These are phyloP conservation scores for Erannis defoliaria DNA, from an alignment of 2,888 invertebrate species.

Conservation along the genomic window DNA sequence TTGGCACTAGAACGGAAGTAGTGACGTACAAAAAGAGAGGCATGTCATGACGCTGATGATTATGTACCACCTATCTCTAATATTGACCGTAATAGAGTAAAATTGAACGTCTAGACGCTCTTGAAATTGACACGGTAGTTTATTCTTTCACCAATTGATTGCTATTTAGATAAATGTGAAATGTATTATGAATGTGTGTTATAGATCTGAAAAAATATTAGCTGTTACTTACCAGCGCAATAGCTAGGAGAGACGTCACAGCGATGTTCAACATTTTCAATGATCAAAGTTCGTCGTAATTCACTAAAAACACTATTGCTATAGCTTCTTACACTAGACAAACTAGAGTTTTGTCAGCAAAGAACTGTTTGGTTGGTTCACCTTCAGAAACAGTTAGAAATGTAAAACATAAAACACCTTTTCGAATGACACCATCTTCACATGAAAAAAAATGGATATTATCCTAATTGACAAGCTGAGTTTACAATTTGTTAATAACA, in stretches of 20 bases:
- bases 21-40: too few species aligned
- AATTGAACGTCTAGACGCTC: conserved; percentile 77
- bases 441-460: conserved; percentile 45
- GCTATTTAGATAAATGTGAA: conserved; percentile 20
- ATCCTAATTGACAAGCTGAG: conserved; percentile 55
- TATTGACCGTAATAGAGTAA: conserved; percentile 66
- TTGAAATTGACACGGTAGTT: conserved; percentile 65
- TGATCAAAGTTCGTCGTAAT: conserved; percentile 42
- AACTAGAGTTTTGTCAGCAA: conserved; percentile 70
- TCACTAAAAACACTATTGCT: conserved; percentile 27
- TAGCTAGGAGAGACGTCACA: conserved; percentile 51
- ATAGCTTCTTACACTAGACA: conserved; percentile 72
- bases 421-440: conserved; percentile 60
- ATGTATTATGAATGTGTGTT: not conserved
- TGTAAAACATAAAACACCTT: conserved; percentile 38
- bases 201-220: not conserved
- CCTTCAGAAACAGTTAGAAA: conserved; percentile 14
- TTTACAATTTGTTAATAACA: conserved; percentile 59
- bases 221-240: conserved; percentile 65
- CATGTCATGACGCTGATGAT: not conserved
- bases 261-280: conserved; percentile 62
- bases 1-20: too few species aligned
- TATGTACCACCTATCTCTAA: conserved; percentile 39
- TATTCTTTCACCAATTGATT: conserved; percentile 46
- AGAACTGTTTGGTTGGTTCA: conserved; percentile 52